Evolutionary conservation across 1,140 invertebrate species (phyloP).

Genomic region (Formica exsecta): DNA sequence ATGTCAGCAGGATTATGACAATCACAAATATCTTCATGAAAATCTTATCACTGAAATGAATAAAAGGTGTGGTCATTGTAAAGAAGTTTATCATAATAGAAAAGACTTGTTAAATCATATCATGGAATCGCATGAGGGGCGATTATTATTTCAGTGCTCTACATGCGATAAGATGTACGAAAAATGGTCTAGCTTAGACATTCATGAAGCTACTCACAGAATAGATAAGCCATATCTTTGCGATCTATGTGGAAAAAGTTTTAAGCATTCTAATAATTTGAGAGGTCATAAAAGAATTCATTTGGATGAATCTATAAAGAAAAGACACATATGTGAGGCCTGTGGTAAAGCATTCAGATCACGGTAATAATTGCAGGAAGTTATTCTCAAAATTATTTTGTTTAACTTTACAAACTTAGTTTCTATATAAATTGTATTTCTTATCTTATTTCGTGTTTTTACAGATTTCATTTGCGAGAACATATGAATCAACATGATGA

Average conservation of each 20-base stretch:
- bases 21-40: conserved; percentile 19
- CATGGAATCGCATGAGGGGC: conserved; percentile 73
- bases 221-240: conserved; percentile 84
- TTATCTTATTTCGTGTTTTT: conserved; percentile 33
- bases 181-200: conserved; percentile 81
- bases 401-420: conserved; percentile 13
- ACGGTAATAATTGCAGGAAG: conserved; percentile 70
- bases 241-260: conserved; percentile 86
- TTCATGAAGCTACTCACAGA: conserved; percentile 82
- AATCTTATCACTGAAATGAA: conserved; percentile 26
- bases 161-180: conserved; percentile 79
- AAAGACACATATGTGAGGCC: conserved; percentile 79
- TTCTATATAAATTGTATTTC: neutral
- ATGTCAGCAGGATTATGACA: conserved; percentile 28
- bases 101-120: conserved; percentile 80
- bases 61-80: conserved; percentile 81
- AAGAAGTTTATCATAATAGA: conserved; percentile 69
- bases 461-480: conserved; percentile 83
- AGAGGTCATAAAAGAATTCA: conserved; percentile 83
- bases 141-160: conserved; percentile 77
- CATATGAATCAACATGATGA: conserved; percentile 84
- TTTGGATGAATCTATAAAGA: conserved; percentile 79
- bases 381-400: conserved; percentile 36
- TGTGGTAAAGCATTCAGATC: conserved; percentile 82
- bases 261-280: conserved; percentile 86